A percentile compares a stretch with the other conserved stretches of the same genome.
Evolutionary conservation across 2,113 vertebrate genomes (phyloP).

Genomic region (Apteryx owenii): DNA sequence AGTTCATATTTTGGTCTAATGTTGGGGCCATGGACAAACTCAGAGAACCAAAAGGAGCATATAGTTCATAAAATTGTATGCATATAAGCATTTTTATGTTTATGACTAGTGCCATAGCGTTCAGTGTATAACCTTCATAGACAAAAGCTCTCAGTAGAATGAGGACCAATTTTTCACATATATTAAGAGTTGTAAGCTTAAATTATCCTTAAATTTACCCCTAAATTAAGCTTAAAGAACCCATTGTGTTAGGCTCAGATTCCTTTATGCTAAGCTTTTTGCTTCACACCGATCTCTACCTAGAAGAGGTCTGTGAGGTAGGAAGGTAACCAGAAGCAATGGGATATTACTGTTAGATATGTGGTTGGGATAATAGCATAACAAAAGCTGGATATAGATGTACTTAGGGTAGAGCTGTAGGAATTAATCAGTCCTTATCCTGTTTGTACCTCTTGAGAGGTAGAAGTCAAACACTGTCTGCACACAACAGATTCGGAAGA

Average conservation of each 20-base stretch:
- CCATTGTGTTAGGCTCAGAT: background rate
- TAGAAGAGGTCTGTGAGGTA: background rate
- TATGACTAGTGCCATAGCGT: background rate
- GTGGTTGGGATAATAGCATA: background rate
- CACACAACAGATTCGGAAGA: background rate
- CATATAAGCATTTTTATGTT: background rate
- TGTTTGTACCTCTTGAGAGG: background rate
- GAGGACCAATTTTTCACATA: background rate
- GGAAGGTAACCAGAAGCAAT: background rate
- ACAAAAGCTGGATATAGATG: background rate
- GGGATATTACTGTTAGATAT: background rate
- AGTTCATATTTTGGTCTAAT: background rate
- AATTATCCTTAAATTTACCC: too few relatives aligned
- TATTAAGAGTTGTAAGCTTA: background rate
- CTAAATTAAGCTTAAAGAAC: too few relatives aligned
- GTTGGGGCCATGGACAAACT: background rate
- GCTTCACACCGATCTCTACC: background rate
- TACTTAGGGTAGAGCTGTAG: background rate
- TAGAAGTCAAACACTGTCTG: background rate
- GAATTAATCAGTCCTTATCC: background rate
- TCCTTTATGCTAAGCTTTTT: background rate
- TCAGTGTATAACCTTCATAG: background rate
- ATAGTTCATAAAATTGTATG: background rate
- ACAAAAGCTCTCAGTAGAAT: background rate
- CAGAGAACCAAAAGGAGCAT: background rate